Evolutionary conservation across 2,888 invertebrate genomes (phyloP).

Genomic region (Meteorus cinctellus): DNA sequence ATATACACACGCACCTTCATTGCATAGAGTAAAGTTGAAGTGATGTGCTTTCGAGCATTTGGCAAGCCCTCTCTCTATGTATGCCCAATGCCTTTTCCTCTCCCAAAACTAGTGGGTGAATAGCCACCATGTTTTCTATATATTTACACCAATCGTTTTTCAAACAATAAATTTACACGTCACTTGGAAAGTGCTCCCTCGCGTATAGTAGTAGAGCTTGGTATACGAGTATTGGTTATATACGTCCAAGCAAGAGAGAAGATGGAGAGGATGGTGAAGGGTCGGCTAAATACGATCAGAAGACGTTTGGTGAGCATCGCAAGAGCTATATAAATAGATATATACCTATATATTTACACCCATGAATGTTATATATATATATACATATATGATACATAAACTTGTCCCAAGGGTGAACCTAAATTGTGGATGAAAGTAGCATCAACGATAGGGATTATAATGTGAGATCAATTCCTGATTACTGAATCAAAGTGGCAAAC

Average conservation of each 20-base stretch:
- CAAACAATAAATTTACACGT: conserved; percentile 42
- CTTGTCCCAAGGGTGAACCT: conserved; percentile 36
- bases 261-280: background rate
- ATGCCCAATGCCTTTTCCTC: conserved; percentile 1
- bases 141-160: conserved; percentile 29
- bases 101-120: background rate
- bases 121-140: background rate
- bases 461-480: conserved; percentile 51
- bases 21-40: conserved; percentile 7
- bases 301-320: background rate
- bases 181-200: conserved; percentile 35
- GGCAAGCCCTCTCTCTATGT: background rate
- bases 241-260: conserved; percentile 7
- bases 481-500: conserved; percentile 47
- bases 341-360: background rate
- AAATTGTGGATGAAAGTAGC: conserved; percentile 24
- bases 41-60: conserved; percentile 32
- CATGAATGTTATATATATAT: background rate
- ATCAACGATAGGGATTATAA: conserved; percentile 41
- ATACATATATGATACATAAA: conserved; percentile 32
- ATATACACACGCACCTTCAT: background rate
- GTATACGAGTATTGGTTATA: conserved; percentile 27
- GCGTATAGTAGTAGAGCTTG: conserved; percentile 22
- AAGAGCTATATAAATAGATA: background rate
- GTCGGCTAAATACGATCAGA: background rate